Evolutionary conservation across 2,113 vertebrate genomes (phyloP).

Genomic region (Malurus cyaneus): DNA sequence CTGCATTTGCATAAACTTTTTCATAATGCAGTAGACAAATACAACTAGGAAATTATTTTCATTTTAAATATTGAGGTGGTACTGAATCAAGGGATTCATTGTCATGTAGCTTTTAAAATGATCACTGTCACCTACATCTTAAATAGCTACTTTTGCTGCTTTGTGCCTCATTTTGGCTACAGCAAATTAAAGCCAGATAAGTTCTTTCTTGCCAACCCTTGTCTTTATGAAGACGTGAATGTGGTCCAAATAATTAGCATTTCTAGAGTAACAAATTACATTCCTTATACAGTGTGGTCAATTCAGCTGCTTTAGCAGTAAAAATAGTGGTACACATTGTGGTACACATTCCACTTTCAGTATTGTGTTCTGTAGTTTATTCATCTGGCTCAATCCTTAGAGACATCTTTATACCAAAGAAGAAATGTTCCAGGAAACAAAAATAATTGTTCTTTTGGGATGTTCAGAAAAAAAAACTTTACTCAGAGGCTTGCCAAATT

Average conservation of each 20-base stretch:
- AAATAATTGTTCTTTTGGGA: constrained; percentile 65
- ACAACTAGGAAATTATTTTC: background rate
- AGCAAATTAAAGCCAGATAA: background rate
- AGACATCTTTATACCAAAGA: constrained; percentile 22
- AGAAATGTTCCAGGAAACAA: constrained; percentile 52
- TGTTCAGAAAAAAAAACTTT: constrained; percentile 13
- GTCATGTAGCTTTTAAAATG: background rate
- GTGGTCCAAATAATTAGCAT: constrained; percentile 33
- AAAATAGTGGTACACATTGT: background rate
- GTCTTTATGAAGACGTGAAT: background rate
- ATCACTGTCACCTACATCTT: background rate
- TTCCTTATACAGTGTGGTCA: constrained; percentile 10
- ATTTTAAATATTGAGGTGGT: background rate
- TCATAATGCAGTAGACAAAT: background rate
- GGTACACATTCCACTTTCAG: background rate
- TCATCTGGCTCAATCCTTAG: background rate
- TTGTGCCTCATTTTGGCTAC: background rate
- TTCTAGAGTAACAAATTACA: background rate
- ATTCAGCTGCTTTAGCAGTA: constrained; percentile 14
- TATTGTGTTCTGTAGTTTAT: constrained; percentile 19
- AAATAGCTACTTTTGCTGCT: background rate
- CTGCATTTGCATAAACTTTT: background rate
- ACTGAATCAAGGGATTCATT: background rate
- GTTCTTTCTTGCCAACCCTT: background rate
- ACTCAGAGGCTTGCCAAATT: constrained; percentile 37